These are phyloP conservation scores for Paratrypauchen microcephalus DNA, from an alignment of 2,797 vertebrate genomes.

Conservation along the genomic window DNA sequence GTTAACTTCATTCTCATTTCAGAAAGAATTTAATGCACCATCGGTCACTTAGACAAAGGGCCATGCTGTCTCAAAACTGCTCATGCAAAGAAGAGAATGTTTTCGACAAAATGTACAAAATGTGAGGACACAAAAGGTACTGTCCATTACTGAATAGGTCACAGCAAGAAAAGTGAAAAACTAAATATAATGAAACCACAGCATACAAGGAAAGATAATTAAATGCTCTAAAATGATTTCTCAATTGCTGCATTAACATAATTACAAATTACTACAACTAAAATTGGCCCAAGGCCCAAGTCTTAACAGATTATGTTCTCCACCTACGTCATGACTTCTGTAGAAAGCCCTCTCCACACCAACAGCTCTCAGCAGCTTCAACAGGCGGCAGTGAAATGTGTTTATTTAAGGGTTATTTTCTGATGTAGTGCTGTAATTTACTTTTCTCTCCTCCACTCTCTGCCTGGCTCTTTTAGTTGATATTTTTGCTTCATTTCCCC, in stretches of 20 bases:
- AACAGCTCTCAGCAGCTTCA: slow-evolving; percentile 3
- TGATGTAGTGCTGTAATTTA: slow-evolving; percentile 51
- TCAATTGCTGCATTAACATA: not conserved
- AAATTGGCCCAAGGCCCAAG: not conserved
- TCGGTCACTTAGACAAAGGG: not conserved
- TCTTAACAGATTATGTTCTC: slow-evolving; percentile 51
- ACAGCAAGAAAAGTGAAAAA: not conserved
- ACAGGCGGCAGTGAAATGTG: slow-evolving; percentile 21
- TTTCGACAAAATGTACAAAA: not conserved
- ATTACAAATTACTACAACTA: not conserved
- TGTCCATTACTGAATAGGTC: not conserved
- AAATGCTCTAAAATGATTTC: slow-evolving; percentile 1
- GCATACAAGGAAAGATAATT: slow-evolving; percentile 2
- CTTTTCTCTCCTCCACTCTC: slow-evolving; percentile 37
- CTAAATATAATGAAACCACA: slow-evolving; percentile 8
- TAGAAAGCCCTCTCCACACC: slow-evolving; percentile 14
- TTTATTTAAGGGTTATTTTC: slow-evolving; percentile 39
- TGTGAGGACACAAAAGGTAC: not conserved
- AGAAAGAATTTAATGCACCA: not conserved
- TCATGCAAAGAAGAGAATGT: not conserved
- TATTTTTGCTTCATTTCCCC: slow-evolving; percentile 48
- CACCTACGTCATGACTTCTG: slow-evolving; percentile 34
- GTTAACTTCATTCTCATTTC: not conserved
- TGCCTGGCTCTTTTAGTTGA: slow-evolving; percentile 20
- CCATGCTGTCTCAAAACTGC: not conserved